A percentile compares a stretch with the other conserved stretches of the same genome.
phyloP scores from a whole-genome alignment of 1,140 invertebrate genomes.

The Batillaria attramentaria region DNA sequence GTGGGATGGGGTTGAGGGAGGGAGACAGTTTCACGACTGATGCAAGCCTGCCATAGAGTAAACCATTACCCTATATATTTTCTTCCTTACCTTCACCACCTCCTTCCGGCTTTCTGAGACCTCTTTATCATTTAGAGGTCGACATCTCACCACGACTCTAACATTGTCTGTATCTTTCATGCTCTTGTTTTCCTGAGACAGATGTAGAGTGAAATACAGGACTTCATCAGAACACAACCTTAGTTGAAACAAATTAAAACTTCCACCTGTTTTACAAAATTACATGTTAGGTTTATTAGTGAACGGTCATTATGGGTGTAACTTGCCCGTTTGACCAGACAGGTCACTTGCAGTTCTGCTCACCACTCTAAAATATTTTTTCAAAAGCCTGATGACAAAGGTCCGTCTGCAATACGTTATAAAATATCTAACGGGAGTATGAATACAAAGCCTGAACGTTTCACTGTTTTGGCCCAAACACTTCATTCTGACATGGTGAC shows the following conservation, averaged over 20 bases:
- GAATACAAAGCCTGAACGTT: too few species aligned
- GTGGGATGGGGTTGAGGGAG: too few species aligned
- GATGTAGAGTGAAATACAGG: neutral
- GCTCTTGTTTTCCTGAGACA: constrained; percentile 52
- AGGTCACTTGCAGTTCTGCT: too few species aligned
- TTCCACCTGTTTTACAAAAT: neutral
- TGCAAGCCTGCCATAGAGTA: neutral
- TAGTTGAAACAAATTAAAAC: constrained; percentile 14
- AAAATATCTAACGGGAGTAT: too few species aligned
- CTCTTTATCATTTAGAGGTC: constrained; percentile 90
- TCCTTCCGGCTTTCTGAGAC: constrained; percentile 78
- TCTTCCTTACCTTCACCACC: constrained; percentile 70
- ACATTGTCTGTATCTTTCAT: constrained; percentile 79
- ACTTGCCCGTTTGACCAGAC: too few species aligned
- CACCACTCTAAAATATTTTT: too few species aligned
- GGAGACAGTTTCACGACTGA: neutral
- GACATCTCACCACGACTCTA: constrained; percentile 91
- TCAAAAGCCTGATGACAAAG: too few species aligned
- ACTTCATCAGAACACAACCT: neutral
- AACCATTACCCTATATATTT: neutral
- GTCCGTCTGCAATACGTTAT: too few species aligned
- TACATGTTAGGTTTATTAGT: neutral
- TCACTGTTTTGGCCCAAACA: too few species aligned
- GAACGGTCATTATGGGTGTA: neutral
- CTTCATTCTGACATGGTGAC: neutral